phyloP scores from a whole-genome alignment of 2,888 invertebrate genomes.

The Candidula unifasciata region DNA sequence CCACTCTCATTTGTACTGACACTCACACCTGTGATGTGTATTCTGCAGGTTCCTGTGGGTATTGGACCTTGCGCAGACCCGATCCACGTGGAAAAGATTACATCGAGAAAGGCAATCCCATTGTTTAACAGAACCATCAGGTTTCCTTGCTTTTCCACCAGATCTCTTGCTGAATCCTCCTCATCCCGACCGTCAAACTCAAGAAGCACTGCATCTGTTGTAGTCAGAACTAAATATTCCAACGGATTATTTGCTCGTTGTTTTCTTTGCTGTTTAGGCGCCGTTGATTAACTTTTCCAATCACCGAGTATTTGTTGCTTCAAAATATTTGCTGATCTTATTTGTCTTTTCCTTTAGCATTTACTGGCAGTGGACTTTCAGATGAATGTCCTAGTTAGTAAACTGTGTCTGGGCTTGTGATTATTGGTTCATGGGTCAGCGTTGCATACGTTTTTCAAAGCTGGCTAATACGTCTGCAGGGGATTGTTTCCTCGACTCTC shows the following conservation, averaged over 20 bases:
- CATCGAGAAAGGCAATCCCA: constrained; percentile 61
- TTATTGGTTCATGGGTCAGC: too few relatives aligned
- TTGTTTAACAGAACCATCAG: constrained; percentile 68
- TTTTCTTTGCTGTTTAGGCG: constrained; percentile 49
- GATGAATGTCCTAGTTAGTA: too few relatives aligned
- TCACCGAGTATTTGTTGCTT: too few relatives aligned
- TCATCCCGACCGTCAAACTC: constrained; percentile 26
- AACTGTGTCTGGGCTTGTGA: too few relatives aligned
- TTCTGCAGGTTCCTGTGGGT: constrained; percentile 62
- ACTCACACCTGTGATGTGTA: too few relatives aligned
- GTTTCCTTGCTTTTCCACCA: constrained; percentile 67
- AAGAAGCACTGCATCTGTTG: constrained; percentile 47
- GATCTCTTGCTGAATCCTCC: neutral
- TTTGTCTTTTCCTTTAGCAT: too few relatives aligned
- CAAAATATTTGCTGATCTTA: neutral
- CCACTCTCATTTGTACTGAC: too few relatives aligned
- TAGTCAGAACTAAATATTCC: constrained; percentile 54
- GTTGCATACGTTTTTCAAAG: too few relatives aligned
- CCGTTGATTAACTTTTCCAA: neutral
- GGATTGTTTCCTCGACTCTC: too few relatives aligned
- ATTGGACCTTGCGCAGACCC: constrained; percentile 68
- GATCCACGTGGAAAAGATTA: constrained; percentile 55
- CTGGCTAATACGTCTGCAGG: too few relatives aligned
- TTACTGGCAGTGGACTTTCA: too few relatives aligned
- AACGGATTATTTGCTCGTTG: constrained; percentile 51